A percentile compares a stretch with the other conserved stretches of the same genome.
phyloP scores from a whole-genome alignment of 2,888 invertebrate species.

The Chalcis sispes region DNA sequence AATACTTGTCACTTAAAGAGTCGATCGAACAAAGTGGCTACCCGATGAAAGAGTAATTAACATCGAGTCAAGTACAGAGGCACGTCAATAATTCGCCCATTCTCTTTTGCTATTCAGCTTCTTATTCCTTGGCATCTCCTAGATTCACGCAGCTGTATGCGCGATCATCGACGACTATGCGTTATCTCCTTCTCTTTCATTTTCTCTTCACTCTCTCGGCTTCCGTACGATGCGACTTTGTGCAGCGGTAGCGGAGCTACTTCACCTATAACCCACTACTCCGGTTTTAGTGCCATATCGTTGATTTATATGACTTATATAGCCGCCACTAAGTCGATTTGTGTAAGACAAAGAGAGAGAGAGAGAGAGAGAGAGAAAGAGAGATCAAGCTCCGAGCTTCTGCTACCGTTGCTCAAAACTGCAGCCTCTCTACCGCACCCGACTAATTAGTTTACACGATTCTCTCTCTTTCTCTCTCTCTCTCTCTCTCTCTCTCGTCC shows the following conservation, averaged over 20 bases:
- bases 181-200: conserved; percentile 6
- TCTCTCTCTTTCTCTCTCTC: too few species aligned
- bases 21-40: neutral
- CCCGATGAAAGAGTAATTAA: conserved; percentile 33
- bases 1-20: neutral
- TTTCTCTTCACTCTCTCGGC: neutral
- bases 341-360: neutral
- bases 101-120: conserved; percentile 1
- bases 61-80: conserved; percentile 35
- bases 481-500: neutral
- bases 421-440: neutral
- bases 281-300: conserved; percentile 5
- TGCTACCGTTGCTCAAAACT: neutral
- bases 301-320: conserved; percentile 31
- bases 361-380: too few species aligned
- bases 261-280: too few species aligned
- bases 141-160: too few species aligned
- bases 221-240: neutral
- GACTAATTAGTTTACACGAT: conserved; percentile 28
- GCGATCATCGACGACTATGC: too few species aligned
- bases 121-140: conserved; percentile 26
- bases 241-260: neutral
- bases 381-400: too few species aligned
- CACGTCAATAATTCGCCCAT: conserved; percentile 8
- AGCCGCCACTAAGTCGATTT: conserved; percentile 1